phyloP scores from a whole-genome alignment of 1,140 invertebrate species.

The Brachionus asplanchnoidis region DNA sequence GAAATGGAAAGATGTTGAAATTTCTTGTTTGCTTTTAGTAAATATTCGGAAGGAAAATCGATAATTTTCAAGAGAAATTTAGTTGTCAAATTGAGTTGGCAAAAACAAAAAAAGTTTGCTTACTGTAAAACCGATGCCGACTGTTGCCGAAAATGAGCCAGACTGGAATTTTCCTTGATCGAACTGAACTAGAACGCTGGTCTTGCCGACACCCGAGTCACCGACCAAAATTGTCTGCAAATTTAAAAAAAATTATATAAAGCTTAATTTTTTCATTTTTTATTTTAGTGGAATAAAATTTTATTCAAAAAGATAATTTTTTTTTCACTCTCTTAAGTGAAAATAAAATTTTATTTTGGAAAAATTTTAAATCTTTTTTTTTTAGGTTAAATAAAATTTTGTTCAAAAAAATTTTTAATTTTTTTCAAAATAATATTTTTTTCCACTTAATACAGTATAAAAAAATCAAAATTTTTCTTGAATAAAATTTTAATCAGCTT shows the following conservation, averaged over 20 bases:
- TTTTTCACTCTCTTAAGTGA: too few relatives aligned
- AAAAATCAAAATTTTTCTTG: too few relatives aligned
- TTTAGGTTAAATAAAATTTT: too few relatives aligned
- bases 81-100: not conserved
- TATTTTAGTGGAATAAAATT: too few relatives aligned
- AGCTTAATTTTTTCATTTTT: not conserved
- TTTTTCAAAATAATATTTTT: too few relatives aligned
- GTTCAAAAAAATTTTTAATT: too few relatives aligned
- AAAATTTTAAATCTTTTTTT: too few relatives aligned
- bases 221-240: constrained; percentile 78
- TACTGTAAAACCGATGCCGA: constrained; percentile 67
- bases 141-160: constrained; percentile 38
- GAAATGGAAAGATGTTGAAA: not conserved
- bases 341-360: not conserved
- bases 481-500: too few relatives aligned
- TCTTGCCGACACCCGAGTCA: constrained; percentile 87
- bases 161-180: constrained; percentile 77
- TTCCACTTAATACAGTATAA: too few relatives aligned
- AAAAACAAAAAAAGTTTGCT: constrained; percentile 51
- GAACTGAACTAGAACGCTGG: constrained; percentile 85
- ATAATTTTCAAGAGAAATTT: constrained; percentile 8
- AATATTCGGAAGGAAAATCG: not conserved
- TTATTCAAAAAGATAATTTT: too few relatives aligned
- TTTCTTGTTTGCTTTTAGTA: not conserved
- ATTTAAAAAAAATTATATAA: not conserved